These are phyloP conservation scores for Atopsyche davidsoni DNA, from an alignment of 1,140 invertebrate species.

Conservation along the genomic window DNA sequence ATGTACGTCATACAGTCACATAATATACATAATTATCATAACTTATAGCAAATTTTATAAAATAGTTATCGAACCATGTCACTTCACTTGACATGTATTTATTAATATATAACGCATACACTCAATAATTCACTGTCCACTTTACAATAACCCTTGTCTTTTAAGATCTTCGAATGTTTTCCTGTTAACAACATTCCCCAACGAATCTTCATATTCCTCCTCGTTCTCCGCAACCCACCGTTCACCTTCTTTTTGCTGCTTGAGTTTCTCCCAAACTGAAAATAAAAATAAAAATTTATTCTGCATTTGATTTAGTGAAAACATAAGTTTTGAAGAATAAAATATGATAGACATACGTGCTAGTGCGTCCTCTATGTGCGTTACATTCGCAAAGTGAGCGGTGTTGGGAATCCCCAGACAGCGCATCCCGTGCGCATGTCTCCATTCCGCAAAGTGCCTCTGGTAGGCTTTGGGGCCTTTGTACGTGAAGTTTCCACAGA, in stretches of 20 bases:
- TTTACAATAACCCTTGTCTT: conserved; percentile 89
- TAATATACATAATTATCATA: too few species aligned
- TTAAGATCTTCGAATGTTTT: conserved; percentile 99
- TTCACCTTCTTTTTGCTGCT: conserved; percentile 89
- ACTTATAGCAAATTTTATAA: too few species aligned
- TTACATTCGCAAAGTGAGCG: conserved; percentile 99
- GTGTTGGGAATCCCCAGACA: conserved; percentile 99
- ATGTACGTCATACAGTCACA: too few species aligned
- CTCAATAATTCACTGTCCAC: too few species aligned
- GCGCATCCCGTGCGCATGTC: conserved; percentile 98
- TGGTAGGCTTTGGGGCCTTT: conserved; percentile 99
- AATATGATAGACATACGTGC: conserved; percentile 58
- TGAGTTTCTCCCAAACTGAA: conserved; percentile 94
- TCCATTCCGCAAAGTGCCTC: conserved; percentile 98
- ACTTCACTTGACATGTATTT: too few species aligned
- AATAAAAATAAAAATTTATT: conserved; percentile 30
- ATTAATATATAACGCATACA: too few species aligned
- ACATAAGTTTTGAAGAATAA: neutral
- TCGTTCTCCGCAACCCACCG: conserved; percentile 95
- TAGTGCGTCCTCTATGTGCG: conserved; percentile 97
- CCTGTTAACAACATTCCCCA: conserved; percentile 97
- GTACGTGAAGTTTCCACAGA: conserved; percentile 99
- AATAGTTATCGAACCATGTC: too few species aligned
- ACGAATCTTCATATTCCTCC: conserved; percentile 98
- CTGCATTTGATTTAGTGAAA: neutral